Base-by-base conservation (phyloP, 2,797 vertebrate genomes). In the Cetoscarus ocellatus region DNA sequence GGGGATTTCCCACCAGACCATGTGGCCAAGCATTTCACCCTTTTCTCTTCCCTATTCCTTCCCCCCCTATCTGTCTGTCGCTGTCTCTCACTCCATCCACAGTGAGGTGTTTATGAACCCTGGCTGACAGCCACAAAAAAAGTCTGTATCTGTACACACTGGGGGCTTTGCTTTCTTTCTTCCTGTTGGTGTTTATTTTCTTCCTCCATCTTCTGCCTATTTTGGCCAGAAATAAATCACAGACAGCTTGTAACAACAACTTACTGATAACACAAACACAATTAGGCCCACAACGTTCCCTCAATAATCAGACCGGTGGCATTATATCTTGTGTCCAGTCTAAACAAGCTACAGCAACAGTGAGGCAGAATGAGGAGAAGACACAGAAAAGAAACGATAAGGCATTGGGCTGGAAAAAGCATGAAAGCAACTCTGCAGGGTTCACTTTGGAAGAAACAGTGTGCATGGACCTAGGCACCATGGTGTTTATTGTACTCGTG, bases 1-100 rank as follows among this genome's bases (percentile, higher is more conserved):
- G 91, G 38, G 87, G 87, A 92, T 92, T 91, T 93, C 89, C 88
- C 88, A 91, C 70, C 85, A 91, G 89, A 90, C 87, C 83, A 83
- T 88, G 84, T 84, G 87, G 86, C 55, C 77, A 68, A 80, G 84
- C 83, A 88, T 88, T 88, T 83, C 78, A 73, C 70, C 78, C 67
- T 72, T 73, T 74, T 79, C 63, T 70, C 71, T 69, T 53, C 72
- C 82, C 75, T 63, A 67, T 64, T 61, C 44, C 79, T 10, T 67
- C 34, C 4, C 34, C 50, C 47, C 60, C 66, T 63, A 56, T 82
- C 83, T 54, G 47, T 79, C 71, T 18, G 51, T 69, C 48, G 3
- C 65, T 74, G 72, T 71, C 75, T 79, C 73, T 87, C 70, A 54
- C 64, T 71, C 50, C 70, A 58, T 84, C 86, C 67, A 63, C 36